Evolutionary conservation across 2,113 vertebrate genomes (phyloP).

Genomic region (Hoplias malabaricus): DNA sequence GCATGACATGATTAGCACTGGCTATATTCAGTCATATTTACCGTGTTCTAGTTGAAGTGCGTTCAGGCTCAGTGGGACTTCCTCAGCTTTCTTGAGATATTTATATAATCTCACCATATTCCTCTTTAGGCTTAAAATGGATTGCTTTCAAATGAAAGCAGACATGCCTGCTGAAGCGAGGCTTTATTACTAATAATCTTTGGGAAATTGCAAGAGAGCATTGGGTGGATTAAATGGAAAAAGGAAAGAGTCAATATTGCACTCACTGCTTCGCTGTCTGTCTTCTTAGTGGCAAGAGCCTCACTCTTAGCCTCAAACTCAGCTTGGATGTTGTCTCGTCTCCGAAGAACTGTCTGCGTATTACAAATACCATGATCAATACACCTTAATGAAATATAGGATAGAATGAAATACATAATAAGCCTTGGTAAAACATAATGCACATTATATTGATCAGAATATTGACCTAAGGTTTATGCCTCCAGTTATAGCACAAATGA

Average conservation of each 20-base stretch:
- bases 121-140: conserved; percentile 52
- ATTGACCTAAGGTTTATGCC: background rate
- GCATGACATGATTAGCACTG: conserved; percentile 60
- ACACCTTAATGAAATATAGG: conserved; percentile 24
- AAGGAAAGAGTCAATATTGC: conserved; percentile 27
- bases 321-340: conserved; percentile 92
- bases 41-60: conserved; percentile 49
- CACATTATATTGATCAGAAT: conserved; percentile 26
- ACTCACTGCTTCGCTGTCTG: conserved; percentile 83
- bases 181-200: conserved; percentile 68
- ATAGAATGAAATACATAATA: conserved; percentile 11
- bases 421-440: conserved; percentile 32
- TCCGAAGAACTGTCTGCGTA: conserved; percentile 84
- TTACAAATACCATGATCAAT: conserved; percentile 36
- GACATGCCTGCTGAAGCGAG: conserved; percentile 25
- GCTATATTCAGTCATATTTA: conserved; percentile 63
- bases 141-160: conserved; percentile 49
- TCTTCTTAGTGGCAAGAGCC: conserved; percentile 76
- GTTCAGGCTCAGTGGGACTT: conserved; percentile 38
- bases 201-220: conserved; percentile 47
- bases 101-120: conserved; percentile 60
- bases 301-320: conserved; percentile 87
- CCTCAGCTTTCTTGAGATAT: conserved; percentile 54
- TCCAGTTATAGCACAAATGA: conserved; percentile 6
- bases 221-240: conserved; percentile 3